Evolutionary conservation across 2,113 vertebrate genomes (phyloP).

Genomic region (Lynx canadensis): DNA sequence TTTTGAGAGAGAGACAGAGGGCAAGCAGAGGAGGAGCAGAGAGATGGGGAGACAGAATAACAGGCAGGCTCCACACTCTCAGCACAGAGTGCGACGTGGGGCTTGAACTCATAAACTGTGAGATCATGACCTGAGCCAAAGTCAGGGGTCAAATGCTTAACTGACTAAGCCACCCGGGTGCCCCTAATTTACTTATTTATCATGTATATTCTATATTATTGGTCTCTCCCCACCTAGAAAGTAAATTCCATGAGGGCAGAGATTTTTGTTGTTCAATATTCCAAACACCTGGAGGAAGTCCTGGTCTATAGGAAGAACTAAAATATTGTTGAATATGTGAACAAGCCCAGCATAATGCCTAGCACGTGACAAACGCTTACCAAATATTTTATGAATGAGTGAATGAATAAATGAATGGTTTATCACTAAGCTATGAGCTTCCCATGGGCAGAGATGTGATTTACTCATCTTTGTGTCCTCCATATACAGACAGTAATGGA

Average conservation of each 20-base stretch:
- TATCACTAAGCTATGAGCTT: background rate
- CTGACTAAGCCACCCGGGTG: too few species aligned
- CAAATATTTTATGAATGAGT: background rate
- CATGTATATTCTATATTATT: background rate
- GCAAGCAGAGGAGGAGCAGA: too few species aligned
- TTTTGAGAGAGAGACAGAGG: too few species aligned
- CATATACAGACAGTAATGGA: background rate
- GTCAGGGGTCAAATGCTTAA: too few species aligned
- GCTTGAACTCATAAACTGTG: too few species aligned
- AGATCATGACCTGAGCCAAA: too few species aligned
- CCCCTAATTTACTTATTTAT: background rate
- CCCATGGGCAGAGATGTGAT: background rate
- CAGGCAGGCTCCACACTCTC: too few species aligned
- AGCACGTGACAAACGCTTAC: background rate
- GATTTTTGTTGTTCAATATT: slow-evolving; percentile 17
- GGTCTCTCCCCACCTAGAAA: background rate
- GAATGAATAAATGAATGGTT: background rate
- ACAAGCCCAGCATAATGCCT: background rate
- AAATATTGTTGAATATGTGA: background rate
- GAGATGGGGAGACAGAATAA: too few species aligned
- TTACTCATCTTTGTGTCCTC: background rate
- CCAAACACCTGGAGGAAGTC: background rate
- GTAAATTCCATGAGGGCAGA: slow-evolving; percentile 19
- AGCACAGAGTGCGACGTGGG: too few species aligned
- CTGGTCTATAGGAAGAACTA: background rate